These are phyloP conservation scores for Episyrphus balteatus DNA, from an alignment of 1,140 invertebrate genomes.

Conservation along the genomic window DNA sequence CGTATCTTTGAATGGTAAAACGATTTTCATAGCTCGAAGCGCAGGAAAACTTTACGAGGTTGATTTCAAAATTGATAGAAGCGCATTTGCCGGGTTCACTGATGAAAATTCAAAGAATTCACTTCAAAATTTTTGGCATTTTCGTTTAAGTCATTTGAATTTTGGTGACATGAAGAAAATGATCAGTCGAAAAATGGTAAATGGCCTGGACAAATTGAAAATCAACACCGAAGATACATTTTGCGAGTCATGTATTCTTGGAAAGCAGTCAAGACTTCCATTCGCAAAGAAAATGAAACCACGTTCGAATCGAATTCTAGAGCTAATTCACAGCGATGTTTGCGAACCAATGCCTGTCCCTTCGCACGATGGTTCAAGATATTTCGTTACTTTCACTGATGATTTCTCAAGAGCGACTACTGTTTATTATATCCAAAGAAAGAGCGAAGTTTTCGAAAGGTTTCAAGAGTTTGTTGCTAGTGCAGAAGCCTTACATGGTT, in stretches of 20 bases:
- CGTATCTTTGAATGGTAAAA: neutral
- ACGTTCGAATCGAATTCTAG: slow-evolving; percentile 10
- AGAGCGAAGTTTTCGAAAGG: slow-evolving; percentile 1
- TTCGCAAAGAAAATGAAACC: slow-evolving; percentile 6
- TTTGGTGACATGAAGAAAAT: slow-evolving; percentile 12
- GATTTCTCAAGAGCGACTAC: slow-evolving; percentile 20
- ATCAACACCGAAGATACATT: slow-evolving; percentile 8
- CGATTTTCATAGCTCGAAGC: neutral
- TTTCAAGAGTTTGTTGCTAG: slow-evolving; percentile 19
- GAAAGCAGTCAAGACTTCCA: slow-evolving; percentile 11
- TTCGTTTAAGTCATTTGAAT: slow-evolving; percentile 1
- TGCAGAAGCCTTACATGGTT: neutral
- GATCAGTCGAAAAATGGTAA: neutral
- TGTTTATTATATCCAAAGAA: slow-evolving; percentile 1
- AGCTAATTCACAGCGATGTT: slow-evolving; percentile 19
- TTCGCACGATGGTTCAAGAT: slow-evolving; percentile 13
- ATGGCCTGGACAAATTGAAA: slow-evolving; percentile 1
- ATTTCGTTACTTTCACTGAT: slow-evolving; percentile 21
- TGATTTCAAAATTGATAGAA: neutral
- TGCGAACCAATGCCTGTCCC: slow-evolving; percentile 6
- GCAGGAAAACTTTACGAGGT: neutral
- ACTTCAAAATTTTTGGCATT: neutral
- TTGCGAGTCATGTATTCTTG: slow-evolving; percentile 11
- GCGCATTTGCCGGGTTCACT: neutral
- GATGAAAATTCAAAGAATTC: neutral